A percentile compares a stretch with the other conserved stretches of the same genome.
Conservation (phyloP, 2,113 vertebrate genomes). For the Aythya baeri region DNA sequence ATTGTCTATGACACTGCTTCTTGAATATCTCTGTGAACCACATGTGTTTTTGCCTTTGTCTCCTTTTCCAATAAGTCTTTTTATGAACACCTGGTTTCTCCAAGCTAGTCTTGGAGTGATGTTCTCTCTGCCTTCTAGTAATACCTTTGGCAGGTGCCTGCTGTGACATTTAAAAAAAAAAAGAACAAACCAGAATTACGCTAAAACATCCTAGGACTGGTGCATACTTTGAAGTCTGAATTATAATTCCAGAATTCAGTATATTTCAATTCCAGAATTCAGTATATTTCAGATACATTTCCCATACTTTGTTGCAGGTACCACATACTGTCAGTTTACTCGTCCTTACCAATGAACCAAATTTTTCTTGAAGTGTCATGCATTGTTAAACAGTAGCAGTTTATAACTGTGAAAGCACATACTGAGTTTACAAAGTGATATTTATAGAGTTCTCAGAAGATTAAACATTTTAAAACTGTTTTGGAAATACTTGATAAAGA, state of each 20-base stretch:
- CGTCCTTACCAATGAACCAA: not conserved
- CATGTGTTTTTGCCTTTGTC: not conserved
- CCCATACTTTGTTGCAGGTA: not conserved
- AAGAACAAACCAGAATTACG: not conserved
- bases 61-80: not conserved
- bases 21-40: not conserved
- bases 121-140: not conserved
- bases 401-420: not conserved
- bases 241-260: not conserved
- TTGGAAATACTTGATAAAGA: not conserved
- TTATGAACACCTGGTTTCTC: not conserved
- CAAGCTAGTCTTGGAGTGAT: not conserved
- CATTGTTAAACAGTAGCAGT: not conserved
- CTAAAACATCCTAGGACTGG: not conserved
- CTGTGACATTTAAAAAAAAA: not conserved
- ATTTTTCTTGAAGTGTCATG: not conserved
- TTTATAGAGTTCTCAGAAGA: not conserved
- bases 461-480: not conserved
- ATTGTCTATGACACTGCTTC: fast-evolving
- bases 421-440: not conserved
- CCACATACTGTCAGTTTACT: fast-evolving
- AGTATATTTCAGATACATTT: not conserved
- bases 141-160: not conserved
- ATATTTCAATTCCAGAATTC: not conserved
- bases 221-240: not conserved